These are phyloP conservation scores for Leucozona laternaria DNA, from an alignment of 2,888 invertebrate species.

Conservation along the genomic window DNA sequence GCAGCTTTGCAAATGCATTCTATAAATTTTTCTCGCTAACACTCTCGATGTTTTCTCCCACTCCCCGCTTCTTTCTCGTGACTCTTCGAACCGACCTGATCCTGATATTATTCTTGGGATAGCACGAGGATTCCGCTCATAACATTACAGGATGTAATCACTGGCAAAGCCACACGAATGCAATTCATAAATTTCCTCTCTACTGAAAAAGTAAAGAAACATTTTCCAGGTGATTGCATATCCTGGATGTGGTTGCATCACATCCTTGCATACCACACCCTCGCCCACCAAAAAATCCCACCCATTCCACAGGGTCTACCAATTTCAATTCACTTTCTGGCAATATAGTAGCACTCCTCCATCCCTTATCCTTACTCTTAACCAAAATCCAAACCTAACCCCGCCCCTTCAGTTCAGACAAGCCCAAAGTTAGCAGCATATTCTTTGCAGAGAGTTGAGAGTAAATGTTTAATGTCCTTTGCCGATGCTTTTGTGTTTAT, in stretches of 20 bases:
- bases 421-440: slow-evolving; percentile 15
- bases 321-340: slow-evolving; percentile 69
- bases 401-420: neutral
- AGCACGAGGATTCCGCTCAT: slow-evolving; percentile 52
- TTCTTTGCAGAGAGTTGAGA: slow-evolving; percentile 54
- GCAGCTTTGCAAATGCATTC: slow-evolving; percentile 62
- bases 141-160: slow-evolving; percentile 72
- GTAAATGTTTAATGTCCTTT: slow-evolving; percentile 73
- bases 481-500: slow-evolving; percentile 50
- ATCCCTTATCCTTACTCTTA: neutral
- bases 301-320: slow-evolving; percentile 1
- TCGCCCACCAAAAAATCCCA: slow-evolving; percentile 7
- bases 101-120: slow-evolving; percentile 17
- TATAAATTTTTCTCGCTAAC: slow-evolving; percentile 63
- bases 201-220: slow-evolving; percentile 57
- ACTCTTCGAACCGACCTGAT: slow-evolving; percentile 1
- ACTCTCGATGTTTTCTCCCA: slow-evolving; percentile 27
- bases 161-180: slow-evolving; percentile 72
- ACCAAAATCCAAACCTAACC: neutral
- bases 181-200: slow-evolving; percentile 71
- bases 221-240: slow-evolving; percentile 75
- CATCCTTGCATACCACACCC: slow-evolving; percentile 41
- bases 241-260: slow-evolving; percentile 64
- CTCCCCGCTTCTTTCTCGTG: neutral
- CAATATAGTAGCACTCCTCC: slow-evolving; percentile 7